phyloP scores from a whole-genome alignment of 2,888 invertebrate species.

The Pristionchus mayeri region DNA sequence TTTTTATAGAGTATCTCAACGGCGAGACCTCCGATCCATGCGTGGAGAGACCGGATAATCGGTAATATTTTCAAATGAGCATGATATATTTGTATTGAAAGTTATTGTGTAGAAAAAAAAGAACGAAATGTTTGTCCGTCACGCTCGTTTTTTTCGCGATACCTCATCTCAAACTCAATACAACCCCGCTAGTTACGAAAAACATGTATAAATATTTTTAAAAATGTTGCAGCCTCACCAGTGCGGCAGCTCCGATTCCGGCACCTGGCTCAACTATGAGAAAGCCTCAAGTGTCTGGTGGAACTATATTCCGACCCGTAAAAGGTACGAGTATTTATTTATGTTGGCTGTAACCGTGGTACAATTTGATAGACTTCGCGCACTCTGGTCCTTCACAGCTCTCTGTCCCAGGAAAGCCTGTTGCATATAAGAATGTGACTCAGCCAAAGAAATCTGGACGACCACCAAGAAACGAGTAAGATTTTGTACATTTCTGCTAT shows the following conservation, averaged over 20 bases:
- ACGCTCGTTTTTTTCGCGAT: no score
- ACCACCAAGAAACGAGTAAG: conserved; percentile 26
- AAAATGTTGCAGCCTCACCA: background rate
- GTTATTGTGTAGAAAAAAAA: no score
- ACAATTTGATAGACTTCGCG: background rate
- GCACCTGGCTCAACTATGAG: background rate
- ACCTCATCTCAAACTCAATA: no score
- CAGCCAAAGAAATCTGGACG: conserved; percentile 35
- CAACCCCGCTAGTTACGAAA: no score
- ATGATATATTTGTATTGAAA: no score
- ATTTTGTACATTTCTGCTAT: background rate
- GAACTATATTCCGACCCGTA: background rate
- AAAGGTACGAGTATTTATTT: background rate
- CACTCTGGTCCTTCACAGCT: background rate
- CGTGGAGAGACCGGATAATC: background rate
- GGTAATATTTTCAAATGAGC: background rate
- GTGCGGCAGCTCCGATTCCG: background rate
- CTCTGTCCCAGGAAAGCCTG: background rate
- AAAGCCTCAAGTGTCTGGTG: background rate
- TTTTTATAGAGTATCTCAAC: background rate
- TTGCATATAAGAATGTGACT: background rate
- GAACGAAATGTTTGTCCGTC: no score
- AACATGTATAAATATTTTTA: background rate
- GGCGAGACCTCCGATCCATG: background rate
- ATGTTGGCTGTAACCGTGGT: background rate